Conservation (phyloP, 2,113 vertebrate genomes). For the Thomomys bottae region DNA sequence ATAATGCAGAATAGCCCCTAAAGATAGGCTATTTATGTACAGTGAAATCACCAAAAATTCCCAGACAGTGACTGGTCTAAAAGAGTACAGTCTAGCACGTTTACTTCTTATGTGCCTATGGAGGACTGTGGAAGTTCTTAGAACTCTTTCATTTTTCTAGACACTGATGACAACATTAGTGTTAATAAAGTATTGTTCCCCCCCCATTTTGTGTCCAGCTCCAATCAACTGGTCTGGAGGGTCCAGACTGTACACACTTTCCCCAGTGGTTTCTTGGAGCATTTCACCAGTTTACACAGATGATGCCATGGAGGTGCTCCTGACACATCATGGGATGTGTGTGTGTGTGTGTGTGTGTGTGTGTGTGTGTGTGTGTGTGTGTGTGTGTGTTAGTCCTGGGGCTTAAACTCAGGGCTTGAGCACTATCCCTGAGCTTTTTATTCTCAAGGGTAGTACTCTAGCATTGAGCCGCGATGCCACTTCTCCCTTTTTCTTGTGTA, state of each 20-base stretch:
- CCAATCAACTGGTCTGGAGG: accelerated
- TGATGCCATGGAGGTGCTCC: neutral
- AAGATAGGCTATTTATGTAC: neutral
- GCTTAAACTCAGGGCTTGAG: too few species aligned
- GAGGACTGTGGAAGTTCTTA: neutral
- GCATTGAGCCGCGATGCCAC: too few species aligned
- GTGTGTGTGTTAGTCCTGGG: too few species aligned
- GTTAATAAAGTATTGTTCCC: too few species aligned
- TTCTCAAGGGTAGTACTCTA: too few species aligned
- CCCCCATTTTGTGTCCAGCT: neutral
- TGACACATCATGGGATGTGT: too few species aligned
- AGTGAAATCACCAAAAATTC: neutral
- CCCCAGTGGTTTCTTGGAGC: neutral
- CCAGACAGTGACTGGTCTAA: neutral
- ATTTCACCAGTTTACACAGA: neutral
- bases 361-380: too few species aligned
- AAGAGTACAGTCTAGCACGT: neutral
- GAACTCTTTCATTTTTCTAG: neutral
- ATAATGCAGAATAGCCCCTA: neutral
- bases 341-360: too few species aligned
- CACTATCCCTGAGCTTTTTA: too few species aligned
- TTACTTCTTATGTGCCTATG: neutral
- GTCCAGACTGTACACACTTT: neutral
- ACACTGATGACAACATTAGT: neutral
- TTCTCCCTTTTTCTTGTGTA: too few species aligned